phyloP scores from a whole-genome alignment of 1,140 invertebrate genomes.

The Varroa destructor region DNA sequence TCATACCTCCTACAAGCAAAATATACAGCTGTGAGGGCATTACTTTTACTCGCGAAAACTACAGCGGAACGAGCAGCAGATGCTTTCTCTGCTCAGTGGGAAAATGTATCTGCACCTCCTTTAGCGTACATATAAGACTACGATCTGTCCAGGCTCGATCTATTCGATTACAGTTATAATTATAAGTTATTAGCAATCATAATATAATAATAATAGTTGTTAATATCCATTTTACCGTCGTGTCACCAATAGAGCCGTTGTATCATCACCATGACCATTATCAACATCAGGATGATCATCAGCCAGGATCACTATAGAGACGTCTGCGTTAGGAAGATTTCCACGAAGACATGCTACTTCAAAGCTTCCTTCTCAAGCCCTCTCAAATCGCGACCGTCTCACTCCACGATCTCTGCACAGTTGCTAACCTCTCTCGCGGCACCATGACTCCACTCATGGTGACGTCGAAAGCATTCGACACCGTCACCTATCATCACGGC shows the following conservation, averaged over 20 bases:
- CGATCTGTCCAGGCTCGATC: background rate
- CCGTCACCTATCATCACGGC: no score
- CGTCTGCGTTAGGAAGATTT: no score
- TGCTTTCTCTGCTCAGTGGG: no score
- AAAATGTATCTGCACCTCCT: background rate
- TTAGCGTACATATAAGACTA: slow-evolving; percentile 6
- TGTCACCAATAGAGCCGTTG: background rate
- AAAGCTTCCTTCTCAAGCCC: background rate
- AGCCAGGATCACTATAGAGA: slow-evolving; percentile 1
- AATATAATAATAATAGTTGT: background rate
- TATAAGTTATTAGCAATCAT: background rate
- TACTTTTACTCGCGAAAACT: no score
- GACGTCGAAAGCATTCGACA: no score
- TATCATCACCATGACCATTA: background rate
- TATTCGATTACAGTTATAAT: slow-evolving; percentile 3
- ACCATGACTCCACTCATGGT: background rate
- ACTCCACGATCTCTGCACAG: background rate
- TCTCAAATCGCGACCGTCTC: background rate
- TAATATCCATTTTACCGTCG: background rate
- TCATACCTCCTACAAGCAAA: no score
- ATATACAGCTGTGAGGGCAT: no score
- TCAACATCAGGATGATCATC: background rate
- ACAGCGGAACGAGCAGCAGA: no score
- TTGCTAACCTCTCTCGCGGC: background rate
- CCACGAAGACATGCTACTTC: background rate